A percentile compares a stretch with the other conserved stretches of the same genome.
phyloP scores from a whole-genome alignment of 2,888 invertebrate species.

The Tinea semifulvella region DNA sequence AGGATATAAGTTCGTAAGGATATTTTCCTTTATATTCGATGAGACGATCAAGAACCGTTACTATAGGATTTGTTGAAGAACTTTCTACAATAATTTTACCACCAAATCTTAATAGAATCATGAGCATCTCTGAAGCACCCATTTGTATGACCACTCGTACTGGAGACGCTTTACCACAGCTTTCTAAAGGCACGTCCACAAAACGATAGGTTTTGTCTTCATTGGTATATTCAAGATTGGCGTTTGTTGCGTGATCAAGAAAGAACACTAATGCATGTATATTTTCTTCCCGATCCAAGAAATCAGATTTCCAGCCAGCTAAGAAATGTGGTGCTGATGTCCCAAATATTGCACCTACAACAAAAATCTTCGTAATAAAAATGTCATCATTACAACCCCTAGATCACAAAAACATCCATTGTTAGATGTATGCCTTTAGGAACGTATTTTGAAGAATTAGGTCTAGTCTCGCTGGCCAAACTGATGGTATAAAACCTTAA shows the following conservation, averaged over 20 bases:
- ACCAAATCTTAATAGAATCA: conserved; percentile 77
- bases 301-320: conserved; percentile 89
- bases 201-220: conserved; percentile 59
- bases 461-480: no score
- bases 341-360: conserved; percentile 83
- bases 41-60: conserved; percentile 72
- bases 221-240: conserved; percentile 65
- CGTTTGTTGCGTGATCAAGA: conserved; percentile 77
- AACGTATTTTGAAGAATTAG: no score
- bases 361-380: no score
- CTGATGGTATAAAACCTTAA: no score
- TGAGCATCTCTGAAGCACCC: conserved; percentile 77
- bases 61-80: conserved; percentile 68
- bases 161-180: conserved; percentile 78
- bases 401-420: no score
- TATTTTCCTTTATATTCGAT: conserved; percentile 70
- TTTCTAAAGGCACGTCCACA: conserved; percentile 84
- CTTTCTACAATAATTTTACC: conserved; percentile 68
- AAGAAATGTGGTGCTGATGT: conserved; percentile 82
- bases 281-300: conserved; percentile 80
- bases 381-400: no score
- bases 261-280: conserved; percentile 80
- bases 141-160: conserved; percentile 78
- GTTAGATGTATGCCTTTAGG: no score
- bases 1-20: conserved; percentile 74